A percentile compares a stretch with the other conserved stretches of the same genome.
These are phyloP conservation scores for Eupithecia insigniata DNA, from an alignment of 2,888 invertebrate species.

Conservation along the genomic window DNA sequence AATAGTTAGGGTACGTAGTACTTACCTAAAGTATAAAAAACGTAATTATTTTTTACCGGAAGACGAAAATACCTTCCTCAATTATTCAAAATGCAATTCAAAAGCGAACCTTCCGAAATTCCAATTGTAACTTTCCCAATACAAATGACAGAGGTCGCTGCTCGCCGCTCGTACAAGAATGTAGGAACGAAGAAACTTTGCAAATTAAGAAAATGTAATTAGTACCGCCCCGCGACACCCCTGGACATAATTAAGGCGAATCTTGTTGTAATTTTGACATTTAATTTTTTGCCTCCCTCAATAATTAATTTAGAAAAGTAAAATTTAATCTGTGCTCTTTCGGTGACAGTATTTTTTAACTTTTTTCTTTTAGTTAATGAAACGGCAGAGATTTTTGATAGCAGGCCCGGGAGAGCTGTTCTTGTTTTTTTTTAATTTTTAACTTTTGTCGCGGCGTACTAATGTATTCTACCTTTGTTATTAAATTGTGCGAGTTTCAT, in stretches of 20 bases:
- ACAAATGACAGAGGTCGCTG: slow-evolving; percentile 51
- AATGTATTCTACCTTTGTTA: slow-evolving; percentile 62
- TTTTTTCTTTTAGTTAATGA: slow-evolving; percentile 68
- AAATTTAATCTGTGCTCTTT: slow-evolving; percentile 80
- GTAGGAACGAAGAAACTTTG: slow-evolving; percentile 64
- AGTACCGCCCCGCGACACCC: slow-evolving; percentile 57
- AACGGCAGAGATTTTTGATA: slow-evolving; percentile 77
- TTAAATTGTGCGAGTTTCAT: slow-evolving; percentile 56
- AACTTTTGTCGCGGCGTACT: slow-evolving; percentile 61
- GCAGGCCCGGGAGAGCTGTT: slow-evolving; percentile 46
- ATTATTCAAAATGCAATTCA: slow-evolving; percentile 7
- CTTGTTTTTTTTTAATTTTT: slow-evolving; percentile 53
- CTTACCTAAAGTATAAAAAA: neutral
- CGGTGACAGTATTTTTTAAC: slow-evolving; percentile 69
- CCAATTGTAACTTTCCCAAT: slow-evolving; percentile 41
- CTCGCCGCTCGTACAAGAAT: slow-evolving; percentile 48
- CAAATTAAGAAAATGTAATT: slow-evolving; percentile 84
- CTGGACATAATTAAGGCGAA: slow-evolving; percentile 81
- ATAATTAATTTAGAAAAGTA: slow-evolving; percentile 81
- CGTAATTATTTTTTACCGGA: neutral
- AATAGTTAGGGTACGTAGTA: no score
- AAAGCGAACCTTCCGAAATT: slow-evolving; percentile 1
- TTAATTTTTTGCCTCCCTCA: slow-evolving; percentile 77
- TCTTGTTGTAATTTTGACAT: slow-evolving; percentile 84
- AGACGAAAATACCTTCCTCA: neutral